Base-by-base conservation (phyloP, 2,113 vertebrate species). In the Ageneiosus marmoratus region DNA sequence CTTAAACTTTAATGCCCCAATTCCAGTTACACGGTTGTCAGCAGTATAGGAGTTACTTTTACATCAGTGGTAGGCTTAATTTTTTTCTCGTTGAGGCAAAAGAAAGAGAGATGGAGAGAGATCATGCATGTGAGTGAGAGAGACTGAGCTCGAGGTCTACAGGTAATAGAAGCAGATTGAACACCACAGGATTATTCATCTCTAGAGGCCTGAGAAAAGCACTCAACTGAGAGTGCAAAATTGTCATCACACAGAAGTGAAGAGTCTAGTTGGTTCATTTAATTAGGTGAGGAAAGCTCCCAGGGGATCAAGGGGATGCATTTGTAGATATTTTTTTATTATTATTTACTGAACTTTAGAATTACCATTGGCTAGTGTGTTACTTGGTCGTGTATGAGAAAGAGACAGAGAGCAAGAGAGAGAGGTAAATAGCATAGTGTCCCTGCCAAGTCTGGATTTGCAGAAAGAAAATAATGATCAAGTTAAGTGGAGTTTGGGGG, bases 1-100 rank as follows among this genome's bases (percentile, higher is more conserved):
- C 60, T 83, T 32, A 69, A 83, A 77, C 74, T 69, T 83, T 83
- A 83, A 83, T 69, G 63, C n/a, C 60, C n/a, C 62, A 53, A 69
- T 56, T 56, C 34, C 62, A 75, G 62, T 83, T 67, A 37, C 56
- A 56, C 12, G n/a, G 62, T 58, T 69, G 74, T 69, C 82, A 77
- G 62, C 62, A 77, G 34, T 34, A 29, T n/a, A 27, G 50, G 60
- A 48, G 62, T 62, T 32, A 74, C 29, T 62, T n/a, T 82, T 34
- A 77, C 58, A 65, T 41, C 48, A 55, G 55, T 60, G 29, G 9
- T 11, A 5, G 8, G 29, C 16, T 46, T 50, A 5, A 41, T 24
- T 48, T 48, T 50, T 70, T 69, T 41, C 6, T 78, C 16, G 4
- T 11, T 18, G 32, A 44, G 24, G 29, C 20, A 24, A n/a, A n/a